Percentiles rank a stretch among this genome's conserved stretches.
phyloP scores from a whole-genome alignment of 2,888 invertebrate genomes.

The Seira ritae region DNA sequence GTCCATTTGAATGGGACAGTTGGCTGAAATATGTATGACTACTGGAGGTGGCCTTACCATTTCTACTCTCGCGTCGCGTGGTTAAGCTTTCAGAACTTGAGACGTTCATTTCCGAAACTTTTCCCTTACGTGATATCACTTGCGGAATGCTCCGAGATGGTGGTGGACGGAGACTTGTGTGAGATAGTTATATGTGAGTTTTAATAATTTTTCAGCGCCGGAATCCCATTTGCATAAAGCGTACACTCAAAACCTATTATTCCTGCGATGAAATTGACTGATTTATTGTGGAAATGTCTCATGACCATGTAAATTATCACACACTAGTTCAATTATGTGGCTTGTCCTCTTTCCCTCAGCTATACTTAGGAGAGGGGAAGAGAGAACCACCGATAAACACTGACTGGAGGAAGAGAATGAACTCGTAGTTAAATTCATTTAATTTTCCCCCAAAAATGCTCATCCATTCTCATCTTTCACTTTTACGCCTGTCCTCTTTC shows the following conservation, averaged over 20 bases:
- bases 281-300: constrained; percentile 40
- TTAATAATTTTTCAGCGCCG: neutral
- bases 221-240: constrained; percentile 18
- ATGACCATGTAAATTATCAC: constrained; percentile 38
- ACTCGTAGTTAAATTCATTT: too few species aligned
- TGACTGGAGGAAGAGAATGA: too few species aligned
- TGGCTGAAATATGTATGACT: constrained; percentile 1
- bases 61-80: too few species aligned
- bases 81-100: neutral
- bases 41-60: too few species aligned
- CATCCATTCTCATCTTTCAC: neutral
- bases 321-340: neutral
- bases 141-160: too few species aligned
- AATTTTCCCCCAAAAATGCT: neutral
- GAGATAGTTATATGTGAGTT: too few species aligned
- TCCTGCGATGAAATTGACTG: constrained; percentile 41
- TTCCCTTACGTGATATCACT: too few species aligned
- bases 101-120: neutral
- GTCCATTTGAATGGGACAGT: constrained; percentile 35
- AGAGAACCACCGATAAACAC: neutral
- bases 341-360: neutral
- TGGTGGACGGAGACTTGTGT: too few species aligned
- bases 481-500: neutral
- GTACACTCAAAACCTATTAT: constrained; percentile 5
- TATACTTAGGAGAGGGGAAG: neutral